Base-by-base conservation (phyloP, 1,140 invertebrate genomes). In the Popillia japonica region DNA sequence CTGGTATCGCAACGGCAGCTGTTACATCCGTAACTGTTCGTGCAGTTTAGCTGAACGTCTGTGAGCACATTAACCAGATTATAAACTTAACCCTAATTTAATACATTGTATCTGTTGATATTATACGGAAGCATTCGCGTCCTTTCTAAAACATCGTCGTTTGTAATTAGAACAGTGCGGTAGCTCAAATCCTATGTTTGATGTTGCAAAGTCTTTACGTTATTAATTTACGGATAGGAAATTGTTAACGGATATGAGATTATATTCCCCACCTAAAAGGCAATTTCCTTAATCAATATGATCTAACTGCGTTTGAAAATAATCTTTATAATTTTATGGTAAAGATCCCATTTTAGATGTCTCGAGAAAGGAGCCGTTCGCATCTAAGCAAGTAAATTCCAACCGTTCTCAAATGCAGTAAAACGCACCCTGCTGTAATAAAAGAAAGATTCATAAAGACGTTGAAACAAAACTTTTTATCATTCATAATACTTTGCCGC, bases 41-140 rank as follows among this genome's bases (percentile, higher is more conserved):
- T 68, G 61, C 61, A 68, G 20, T 68, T 68, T 22, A 68, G 22
- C 61, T 68, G 22, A 68, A 68, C 61, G 61, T 68, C 61, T 68
- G 61, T 68, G 61, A 22, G 27, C 22, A 68, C 61, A 68, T 68
- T 68, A 68, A 68, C 61, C 27, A 68, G 61, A 68, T 68, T 68
- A 68, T 68, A 68, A 68, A 68, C 61, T 68, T 68, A 68, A 68
- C 61, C 61, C 61, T 68, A 68, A 68, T 68, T 68, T 68, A 68
- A 68, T 68, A 68, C 61, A 68, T 68, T 68, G 61, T 23, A 34
- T 68, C 61, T 68, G 61, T 68, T 68, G 61, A 68, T 68, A 68
- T 27, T 68, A 20, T 14, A 68, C 11, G 22, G 61, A 68, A 68
- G 22, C 61, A 22, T 34, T 68, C 22, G 27, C 22, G 27, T 22